phyloP scores from a whole-genome alignment of 2,888 invertebrate species.

The Allophyes oxyacanthae region DNA sequence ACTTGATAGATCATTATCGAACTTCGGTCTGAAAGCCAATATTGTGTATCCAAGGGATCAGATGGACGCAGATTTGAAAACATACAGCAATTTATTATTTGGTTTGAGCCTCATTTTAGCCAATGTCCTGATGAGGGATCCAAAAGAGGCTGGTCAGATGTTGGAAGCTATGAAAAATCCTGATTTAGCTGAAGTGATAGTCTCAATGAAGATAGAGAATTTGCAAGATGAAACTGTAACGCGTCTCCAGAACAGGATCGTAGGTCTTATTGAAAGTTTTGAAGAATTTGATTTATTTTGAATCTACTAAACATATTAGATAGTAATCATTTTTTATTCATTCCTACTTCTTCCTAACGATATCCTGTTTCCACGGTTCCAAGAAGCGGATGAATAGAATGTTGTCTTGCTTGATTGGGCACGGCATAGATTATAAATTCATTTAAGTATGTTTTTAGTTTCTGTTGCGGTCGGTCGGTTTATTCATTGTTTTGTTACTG shows the following conservation, averaged over 20 bases:
- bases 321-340: too few species aligned
- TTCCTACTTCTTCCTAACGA: too few species aligned
- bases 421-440: too few species aligned
- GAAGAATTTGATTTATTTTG: conserved; percentile 47
- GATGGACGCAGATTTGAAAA: conserved; percentile 59
- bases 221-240: conserved; percentile 32
- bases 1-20: neutral
- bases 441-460: too few species aligned
- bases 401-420: too few species aligned
- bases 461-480: too few species aligned
- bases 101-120: conserved; percentile 40
- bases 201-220: conserved; percentile 9
- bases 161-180: conserved; percentile 31
- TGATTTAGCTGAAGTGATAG: conserved; percentile 3
- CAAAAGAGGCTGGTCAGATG: conserved; percentile 49
- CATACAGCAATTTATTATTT: conserved; percentile 53
- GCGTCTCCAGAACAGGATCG: conserved; percentile 43
- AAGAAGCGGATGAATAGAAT: too few species aligned
- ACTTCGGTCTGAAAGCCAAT: conserved; percentile 35
- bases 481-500: too few species aligned
- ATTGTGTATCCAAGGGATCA: conserved; percentile 31
- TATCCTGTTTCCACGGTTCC: too few species aligned
- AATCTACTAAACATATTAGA: too few species aligned
- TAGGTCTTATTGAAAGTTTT: conserved; percentile 56
- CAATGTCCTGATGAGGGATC: conserved; percentile 46